A percentile compares a stretch with the other conserved stretches of the same genome.
phyloP scores from a whole-genome alignment of 2,113 vertebrate genomes.

The Dasypus novemcinctus region DNA sequence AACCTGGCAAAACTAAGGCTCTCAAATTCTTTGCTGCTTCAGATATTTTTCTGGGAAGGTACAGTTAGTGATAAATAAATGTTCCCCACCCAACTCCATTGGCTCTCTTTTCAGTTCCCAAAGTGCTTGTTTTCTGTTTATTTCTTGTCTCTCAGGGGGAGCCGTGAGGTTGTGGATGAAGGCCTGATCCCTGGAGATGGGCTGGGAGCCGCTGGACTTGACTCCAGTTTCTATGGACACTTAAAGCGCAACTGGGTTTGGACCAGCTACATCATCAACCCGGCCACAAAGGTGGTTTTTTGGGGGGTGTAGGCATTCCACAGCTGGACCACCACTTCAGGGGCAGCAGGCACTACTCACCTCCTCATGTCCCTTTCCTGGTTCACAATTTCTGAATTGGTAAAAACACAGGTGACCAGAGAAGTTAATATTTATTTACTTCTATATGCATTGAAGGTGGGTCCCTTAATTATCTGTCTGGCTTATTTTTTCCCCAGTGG shows the following conservation, averaged over 20 bases:
- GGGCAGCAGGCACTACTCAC: rapidly evolving
- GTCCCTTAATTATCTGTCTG: not conserved
- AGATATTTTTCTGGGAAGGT: not conserved
- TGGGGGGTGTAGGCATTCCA: rapidly evolving
- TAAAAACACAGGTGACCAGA: not conserved
- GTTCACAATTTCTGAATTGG: not conserved
- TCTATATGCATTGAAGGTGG: rapidly evolving
- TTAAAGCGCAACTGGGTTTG: conserved; percentile 98
- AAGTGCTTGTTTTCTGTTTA: not conserved
- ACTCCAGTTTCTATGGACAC: conserved; percentile 94
- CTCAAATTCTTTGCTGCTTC: not conserved
- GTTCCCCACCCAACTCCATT: rapidly evolving
- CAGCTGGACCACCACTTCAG: rapidly evolving
- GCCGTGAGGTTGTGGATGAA: conserved; percentile 88
- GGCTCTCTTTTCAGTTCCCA: not conserved
- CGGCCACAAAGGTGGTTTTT: conserved; percentile 83
- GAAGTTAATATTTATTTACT: not conserved
- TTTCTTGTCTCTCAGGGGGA: conserved; percentile 83
- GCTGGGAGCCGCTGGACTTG: conserved; percentile 92
- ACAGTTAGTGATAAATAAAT: not conserved
- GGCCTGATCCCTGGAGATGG: conserved; percentile 92
- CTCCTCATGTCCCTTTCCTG: not conserved
- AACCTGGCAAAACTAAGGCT: not conserved
- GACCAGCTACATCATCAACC: conserved; percentile 92
- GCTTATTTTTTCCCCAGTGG: not conserved